Evolutionary conservation across 2,113 vertebrate genomes (phyloP), one percentile per base, ranked within the genome.

Genomic region (Butorides virescens): DNA sequence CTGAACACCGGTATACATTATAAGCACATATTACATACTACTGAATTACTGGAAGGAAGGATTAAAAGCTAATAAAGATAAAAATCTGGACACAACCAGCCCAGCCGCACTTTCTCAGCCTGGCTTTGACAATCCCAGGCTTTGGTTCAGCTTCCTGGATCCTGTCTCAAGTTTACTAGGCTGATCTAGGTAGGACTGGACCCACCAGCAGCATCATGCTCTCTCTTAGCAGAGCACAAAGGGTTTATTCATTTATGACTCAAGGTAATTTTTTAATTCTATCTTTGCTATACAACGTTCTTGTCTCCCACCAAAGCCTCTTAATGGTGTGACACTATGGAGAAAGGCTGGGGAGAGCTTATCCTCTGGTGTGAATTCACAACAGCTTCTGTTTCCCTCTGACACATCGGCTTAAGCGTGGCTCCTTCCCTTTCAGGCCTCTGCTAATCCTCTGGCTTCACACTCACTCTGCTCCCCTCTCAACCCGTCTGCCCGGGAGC

Each of bases 361-460:
- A 95, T 86, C n/a, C 63, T 70, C 56, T 22, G 29, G 47, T 79
- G 73, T 89, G 83, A 94, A 93, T 94, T 90, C 88, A 70, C 68
- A 71, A 65, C 61, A 52, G 83, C 58, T 91, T 66, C 85, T 88
- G 34, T 39, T 76, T 86, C 82, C 66, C 36, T 90, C 61, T 2
- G 19, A 92, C 55, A 46, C 15, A 78, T 8, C 58, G 71, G 92
- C 63, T 84, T 73, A 90, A 93, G 80, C 0, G 0, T 2, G 30
- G 78, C 83, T 91, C 83, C 71, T 52, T 91, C 77, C 62, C 63
- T 68, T 89, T 58, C 56, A 79, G 74, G 81, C 66, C 81, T 71
- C 73, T 58, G 47, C 71, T 95, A 96, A 97, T 95, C 84, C 87
- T 83, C 67, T 74, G 87, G 62, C 74, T 95, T 90, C 59, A 77